Conservation (phyloP, 1,140 invertebrate species). For the Centruroides sculpturatus region DNA sequence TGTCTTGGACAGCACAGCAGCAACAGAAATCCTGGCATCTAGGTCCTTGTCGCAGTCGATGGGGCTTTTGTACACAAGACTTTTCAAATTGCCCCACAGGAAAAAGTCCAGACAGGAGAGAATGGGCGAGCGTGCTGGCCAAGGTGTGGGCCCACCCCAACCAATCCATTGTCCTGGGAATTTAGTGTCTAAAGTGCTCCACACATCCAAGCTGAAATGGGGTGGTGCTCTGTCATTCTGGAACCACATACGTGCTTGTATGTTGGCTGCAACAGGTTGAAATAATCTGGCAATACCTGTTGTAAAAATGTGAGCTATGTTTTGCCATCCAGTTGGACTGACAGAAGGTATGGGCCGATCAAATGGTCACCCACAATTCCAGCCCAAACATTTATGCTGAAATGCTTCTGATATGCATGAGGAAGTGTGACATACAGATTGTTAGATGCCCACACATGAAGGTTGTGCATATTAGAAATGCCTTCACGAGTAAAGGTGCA, state of each 20-base stretch:
- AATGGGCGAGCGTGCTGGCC: constrained; percentile 9
- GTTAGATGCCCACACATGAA: no score
- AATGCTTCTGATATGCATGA: background rate
- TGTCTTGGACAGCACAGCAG: no score
- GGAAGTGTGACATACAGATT: no score
- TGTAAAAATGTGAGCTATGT: background rate
- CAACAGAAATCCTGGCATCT: no score
- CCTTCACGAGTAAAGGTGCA: no score
- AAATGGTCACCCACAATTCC: no score
- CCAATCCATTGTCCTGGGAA: constrained; percentile 29
- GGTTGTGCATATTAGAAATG: no score
- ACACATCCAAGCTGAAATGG: constrained; percentile 23
- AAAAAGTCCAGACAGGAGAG: constrained; percentile 13
- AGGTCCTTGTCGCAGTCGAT: no score
- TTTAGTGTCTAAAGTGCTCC: constrained; percentile 22
- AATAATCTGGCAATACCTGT: background rate
- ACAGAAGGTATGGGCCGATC: no score
- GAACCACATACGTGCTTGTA: constrained; percentile 15
- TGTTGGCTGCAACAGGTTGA: background rate
- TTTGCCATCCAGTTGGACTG: no score
- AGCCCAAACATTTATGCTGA: no score
- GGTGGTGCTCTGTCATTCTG: constrained; percentile 30
- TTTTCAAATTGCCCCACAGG: constrained; percentile 9
- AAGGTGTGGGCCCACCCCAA: background rate
- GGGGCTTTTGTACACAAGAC: background rate